Evolutionary conservation across 2,797 vertebrate genomes (phyloP).

Genomic region (Coregonus suidteri): DNA sequence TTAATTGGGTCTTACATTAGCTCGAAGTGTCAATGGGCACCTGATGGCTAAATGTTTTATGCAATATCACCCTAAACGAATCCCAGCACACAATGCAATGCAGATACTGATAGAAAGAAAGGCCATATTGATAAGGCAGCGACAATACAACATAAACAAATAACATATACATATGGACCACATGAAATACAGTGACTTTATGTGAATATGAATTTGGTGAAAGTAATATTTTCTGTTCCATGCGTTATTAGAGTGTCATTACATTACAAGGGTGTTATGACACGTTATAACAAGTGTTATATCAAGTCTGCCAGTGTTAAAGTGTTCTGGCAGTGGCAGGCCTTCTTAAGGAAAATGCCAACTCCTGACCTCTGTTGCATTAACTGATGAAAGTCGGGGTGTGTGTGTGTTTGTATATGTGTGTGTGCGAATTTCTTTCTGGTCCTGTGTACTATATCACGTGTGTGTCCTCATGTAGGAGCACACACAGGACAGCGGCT

Average conservation of each 20-base stretch:
- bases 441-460: constrained; percentile 19
- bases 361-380: constrained; percentile 5
- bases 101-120: background rate
- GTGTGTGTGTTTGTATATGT: constrained; percentile 4
- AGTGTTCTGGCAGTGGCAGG: background rate
- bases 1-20: background rate
- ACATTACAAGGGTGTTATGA: background rate
- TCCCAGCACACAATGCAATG: background rate
- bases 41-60: constrained; percentile 33
- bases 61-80: constrained; percentile 40
- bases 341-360: background rate
- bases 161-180: background rate
- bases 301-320: background rate
- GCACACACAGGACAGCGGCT: background rate
- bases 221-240: background rate
- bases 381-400: constrained; percentile 4
- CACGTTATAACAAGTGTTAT: background rate
- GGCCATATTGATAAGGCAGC: background rate
- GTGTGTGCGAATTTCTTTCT: constrained; percentile 16
- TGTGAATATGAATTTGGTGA: background rate
- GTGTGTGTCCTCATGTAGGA: background rate
- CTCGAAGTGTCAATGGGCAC: background rate
- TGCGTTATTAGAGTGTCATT: background rate
- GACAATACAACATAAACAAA: constrained; percentile 9
- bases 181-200: background rate